Evolutionary conservation across 1,140 invertebrate genomes (phyloP).

Genomic region (Dinothrombium tinctorium): DNA sequence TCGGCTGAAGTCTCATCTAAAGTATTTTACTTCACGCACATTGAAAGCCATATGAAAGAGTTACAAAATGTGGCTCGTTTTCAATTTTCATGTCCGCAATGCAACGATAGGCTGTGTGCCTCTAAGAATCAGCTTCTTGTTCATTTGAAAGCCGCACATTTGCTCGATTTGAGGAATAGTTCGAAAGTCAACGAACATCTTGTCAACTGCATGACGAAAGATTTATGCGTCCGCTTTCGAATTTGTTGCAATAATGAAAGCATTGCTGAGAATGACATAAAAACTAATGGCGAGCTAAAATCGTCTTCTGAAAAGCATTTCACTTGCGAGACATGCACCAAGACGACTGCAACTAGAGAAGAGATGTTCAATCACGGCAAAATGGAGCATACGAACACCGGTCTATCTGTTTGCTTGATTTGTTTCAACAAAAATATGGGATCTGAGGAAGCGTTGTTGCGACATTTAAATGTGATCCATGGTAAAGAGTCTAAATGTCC

Average conservation of each 20-base stretch:
- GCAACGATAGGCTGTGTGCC: neutral
- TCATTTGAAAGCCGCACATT: neutral
- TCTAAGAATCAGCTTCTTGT: neutral
- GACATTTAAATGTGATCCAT: neutral
- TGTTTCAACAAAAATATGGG: neutral
- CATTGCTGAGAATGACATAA: no score
- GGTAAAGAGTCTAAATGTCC: neutral
- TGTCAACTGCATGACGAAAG: no score
- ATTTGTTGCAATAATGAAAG: no score
- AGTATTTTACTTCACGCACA: neutral
- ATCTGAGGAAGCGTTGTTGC: neutral
- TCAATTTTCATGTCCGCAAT: neutral
- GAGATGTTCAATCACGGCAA: neutral
- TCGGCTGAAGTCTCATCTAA: neutral
- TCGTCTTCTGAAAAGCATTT: no score
- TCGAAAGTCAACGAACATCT: no score
- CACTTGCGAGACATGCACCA: constrained; percentile 62
- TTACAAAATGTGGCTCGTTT: neutral
- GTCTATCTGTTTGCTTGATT: neutral
- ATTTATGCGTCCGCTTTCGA: no score
- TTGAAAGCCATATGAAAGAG: neutral
- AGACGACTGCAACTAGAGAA: constrained; percentile 49
- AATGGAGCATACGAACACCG: neutral
- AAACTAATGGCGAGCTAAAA: no score
- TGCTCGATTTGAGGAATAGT: neutral